Conservation (phyloP, 92 coral and sea anemone genomes). For the Plumapathes pennacea region DNA sequence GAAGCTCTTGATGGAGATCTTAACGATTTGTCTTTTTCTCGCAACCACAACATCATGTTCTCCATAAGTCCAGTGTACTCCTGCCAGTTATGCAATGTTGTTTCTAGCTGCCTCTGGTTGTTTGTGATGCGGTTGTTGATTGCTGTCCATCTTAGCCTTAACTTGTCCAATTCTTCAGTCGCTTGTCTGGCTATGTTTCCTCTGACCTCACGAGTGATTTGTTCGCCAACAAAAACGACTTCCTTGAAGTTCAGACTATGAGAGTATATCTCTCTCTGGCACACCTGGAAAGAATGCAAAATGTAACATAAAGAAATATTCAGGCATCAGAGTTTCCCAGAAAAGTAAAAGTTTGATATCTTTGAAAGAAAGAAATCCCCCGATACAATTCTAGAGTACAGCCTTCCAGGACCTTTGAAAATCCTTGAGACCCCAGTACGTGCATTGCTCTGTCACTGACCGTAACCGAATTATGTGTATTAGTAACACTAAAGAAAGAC, state of each 20-base stretch:
- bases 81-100: conserved; percentile 93
- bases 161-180: conserved; percentile 53
- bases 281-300: conserved; percentile 52
- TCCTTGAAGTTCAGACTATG: conserved; percentile 68
- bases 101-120: conserved; percentile 89
- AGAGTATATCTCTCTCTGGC: conserved; percentile 72
- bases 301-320: neutral
- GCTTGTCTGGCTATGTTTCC: conserved; percentile 68
- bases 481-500: too few relatives aligned
- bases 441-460: too few relatives aligned
- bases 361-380: too few relatives aligned
- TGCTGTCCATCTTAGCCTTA: conserved; percentile 74
- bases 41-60: conserved; percentile 92
- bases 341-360: neutral
- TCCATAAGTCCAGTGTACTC: conserved; percentile 92
- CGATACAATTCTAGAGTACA: too few relatives aligned
- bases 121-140: conserved; percentile 72
- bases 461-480: too few relatives aligned
- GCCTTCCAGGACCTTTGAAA: too few relatives aligned
- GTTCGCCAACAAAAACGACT: conserved; percentile 65
- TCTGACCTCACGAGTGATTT: conserved; percentile 45
- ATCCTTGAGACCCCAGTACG: too few relatives aligned
- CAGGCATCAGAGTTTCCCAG: neutral
- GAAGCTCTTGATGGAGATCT: conserved; percentile 64
- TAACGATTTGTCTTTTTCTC: conserved; percentile 78